Evolutionary conservation across 1,140 invertebrate species (phyloP).

Genomic region (Drosophila gunungcola): DNA sequence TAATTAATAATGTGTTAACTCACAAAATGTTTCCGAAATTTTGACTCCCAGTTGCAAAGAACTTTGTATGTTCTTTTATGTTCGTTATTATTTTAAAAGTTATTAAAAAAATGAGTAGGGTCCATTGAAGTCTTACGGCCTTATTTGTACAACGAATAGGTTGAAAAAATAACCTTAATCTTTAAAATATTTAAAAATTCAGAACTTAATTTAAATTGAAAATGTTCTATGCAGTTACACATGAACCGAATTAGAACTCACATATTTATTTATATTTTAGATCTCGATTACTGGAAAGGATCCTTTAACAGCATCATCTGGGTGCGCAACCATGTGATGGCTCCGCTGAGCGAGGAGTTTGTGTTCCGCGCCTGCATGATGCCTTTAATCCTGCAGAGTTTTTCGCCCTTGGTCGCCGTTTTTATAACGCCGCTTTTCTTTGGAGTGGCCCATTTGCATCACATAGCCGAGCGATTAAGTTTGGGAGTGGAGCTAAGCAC

Average conservation of each 20-base stretch:
- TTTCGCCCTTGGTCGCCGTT: conserved; percentile 90
- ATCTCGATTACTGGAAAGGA: conserved; percentile 90
- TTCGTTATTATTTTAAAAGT: too few relatives aligned
- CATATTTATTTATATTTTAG: conserved; percentile 84
- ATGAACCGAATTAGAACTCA: not conserved
- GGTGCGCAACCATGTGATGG: conserved; percentile 95
- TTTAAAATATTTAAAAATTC: too few relatives aligned
- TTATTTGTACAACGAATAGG: too few relatives aligned
- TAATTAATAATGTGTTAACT: too few relatives aligned
- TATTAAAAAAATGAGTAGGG: too few relatives aligned
- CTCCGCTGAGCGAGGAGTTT: conserved; percentile 97
- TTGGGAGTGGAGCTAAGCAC: conserved; percentile 88
- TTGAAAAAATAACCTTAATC: too few relatives aligned
- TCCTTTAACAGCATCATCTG: conserved; percentile 91
- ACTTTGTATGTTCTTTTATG: too few relatives aligned
- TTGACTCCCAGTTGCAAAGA: too few relatives aligned
- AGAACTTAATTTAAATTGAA: too few relatives aligned
- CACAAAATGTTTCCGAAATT: too few relatives aligned
- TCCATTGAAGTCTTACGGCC: too few relatives aligned
- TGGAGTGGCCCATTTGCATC: conserved; percentile 97
- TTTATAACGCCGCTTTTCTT: conserved; percentile 96
- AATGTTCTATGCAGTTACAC: too few relatives aligned
- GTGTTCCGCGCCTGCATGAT: conserved; percentile 97
- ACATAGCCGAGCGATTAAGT: conserved; percentile 92
- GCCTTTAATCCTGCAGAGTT: conserved; percentile 93